Conservation (phyloP, 1,140 invertebrate species). For the Drosophila malerkotliana region DNA sequence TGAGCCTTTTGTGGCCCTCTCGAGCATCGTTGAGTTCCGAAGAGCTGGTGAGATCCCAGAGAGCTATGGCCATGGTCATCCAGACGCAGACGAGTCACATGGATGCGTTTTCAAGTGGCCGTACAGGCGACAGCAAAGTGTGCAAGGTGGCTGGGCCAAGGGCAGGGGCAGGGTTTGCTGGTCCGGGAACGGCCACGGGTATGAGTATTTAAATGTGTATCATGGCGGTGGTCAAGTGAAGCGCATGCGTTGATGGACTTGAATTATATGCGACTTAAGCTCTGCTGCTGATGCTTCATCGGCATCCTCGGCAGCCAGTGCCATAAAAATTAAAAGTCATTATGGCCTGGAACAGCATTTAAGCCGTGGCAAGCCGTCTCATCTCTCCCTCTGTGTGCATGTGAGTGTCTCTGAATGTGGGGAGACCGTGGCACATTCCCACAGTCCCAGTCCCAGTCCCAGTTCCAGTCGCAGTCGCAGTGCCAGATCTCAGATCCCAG, state of each 20-base stretch:
- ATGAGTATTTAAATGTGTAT: conserved; percentile 80
- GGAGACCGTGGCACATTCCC: conserved; percentile 66
- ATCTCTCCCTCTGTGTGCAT: conserved; percentile 2
- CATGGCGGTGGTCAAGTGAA: conserved; percentile 76
- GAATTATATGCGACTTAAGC: conserved; percentile 82
- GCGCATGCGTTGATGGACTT: conserved; percentile 83
- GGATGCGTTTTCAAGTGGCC: conserved; percentile 69
- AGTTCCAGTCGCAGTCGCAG: conserved; percentile 21
- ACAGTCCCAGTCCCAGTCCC: conserved; percentile 35
- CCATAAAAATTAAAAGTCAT: conserved; percentile 83
- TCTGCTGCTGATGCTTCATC: conserved; percentile 59
- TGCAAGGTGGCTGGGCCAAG: conserved; percentile 17
- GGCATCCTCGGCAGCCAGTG: conserved; percentile 80
- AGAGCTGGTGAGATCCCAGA: conserved; percentile 22
- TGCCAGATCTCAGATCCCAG: conserved; percentile 49
- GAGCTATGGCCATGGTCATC: conserved; percentile 19
- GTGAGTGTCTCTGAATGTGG: conserved; percentile 38
- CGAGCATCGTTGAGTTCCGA: conserved; percentile 37
- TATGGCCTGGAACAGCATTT: conserved; percentile 81
- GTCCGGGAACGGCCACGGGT: conserved; percentile 6
- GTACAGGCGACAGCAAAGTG: conserved; percentile 48
- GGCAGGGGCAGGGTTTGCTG: neutral
- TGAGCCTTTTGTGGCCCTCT: conserved; percentile 69
- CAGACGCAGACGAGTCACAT: conserved; percentile 58
- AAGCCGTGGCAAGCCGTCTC: conserved; percentile 57